These are phyloP conservation scores for Salarias fasciatus DNA, from an alignment of 2,797 vertebrate species.

Conservation along the genomic window DNA sequence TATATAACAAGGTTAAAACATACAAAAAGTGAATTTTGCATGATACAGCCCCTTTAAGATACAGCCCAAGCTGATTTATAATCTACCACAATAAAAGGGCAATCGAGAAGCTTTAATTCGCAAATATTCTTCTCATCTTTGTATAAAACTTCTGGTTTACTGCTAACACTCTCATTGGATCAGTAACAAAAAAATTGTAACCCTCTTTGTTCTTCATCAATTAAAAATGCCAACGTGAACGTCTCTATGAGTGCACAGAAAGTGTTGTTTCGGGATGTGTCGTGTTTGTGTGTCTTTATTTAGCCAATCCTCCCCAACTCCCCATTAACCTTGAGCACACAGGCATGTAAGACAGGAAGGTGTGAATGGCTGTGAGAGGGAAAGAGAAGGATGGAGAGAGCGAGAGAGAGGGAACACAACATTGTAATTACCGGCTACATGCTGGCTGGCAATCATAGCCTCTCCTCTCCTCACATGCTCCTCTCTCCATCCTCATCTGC, in stretches of 20 bases:
- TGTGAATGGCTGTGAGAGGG: slow-evolving; percentile 56
- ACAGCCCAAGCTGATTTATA: no score
- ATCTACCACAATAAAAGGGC: no score
- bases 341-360: slow-evolving; percentile 59
- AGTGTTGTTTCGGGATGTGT: slow-evolving; percentile 14
- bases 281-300: slow-evolving; percentile 47
- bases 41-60: no score
- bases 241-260: background rate
- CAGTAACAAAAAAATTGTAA: no score
- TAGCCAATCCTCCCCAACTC: slow-evolving; percentile 37
- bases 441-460: slow-evolving; percentile 74
- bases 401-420: slow-evolving; percentile 54
- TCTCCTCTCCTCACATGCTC: slow-evolving; percentile 58
- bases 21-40: no score
- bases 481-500: slow-evolving; percentile 50
- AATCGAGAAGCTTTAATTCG: no score
- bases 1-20: no score
- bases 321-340: slow-evolving; percentile 68
- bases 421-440: slow-evolving; percentile 70
- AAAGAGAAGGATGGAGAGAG: slow-evolving; percentile 34
- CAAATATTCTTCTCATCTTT: no score
- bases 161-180: background rate
- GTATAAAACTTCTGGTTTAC: background rate
- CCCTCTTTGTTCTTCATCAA: no score
- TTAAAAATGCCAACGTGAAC: background rate